Evolutionary conservation across 2,797 vertebrate species (phyloP).

Genomic region (Schizopygopsis pylzovi): DNA sequence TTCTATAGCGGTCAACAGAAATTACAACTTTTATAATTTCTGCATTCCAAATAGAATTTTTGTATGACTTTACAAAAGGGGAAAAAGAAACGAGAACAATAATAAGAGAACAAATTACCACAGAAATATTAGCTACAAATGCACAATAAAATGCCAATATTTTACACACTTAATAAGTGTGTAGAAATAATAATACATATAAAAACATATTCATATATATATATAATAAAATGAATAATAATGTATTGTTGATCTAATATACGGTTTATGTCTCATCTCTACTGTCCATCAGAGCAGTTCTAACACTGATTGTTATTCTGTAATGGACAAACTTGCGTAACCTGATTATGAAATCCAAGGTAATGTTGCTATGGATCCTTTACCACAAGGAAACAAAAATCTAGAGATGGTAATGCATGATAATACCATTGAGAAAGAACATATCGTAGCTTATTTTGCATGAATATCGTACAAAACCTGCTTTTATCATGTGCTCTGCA

Average conservation of each 20-base stretch:
- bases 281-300: conserved; percentile 60
- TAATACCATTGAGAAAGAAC: not conserved
- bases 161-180: too few relatives aligned
- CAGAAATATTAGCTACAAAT: not conserved
- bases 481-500: not conserved
- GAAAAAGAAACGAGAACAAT: too few relatives aligned
- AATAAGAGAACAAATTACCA: not conserved
- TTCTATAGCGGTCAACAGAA: not conserved
- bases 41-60: too few relatives aligned
- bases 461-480: not conserved
- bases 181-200: too few relatives aligned
- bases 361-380: not conserved
- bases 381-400: not conserved
- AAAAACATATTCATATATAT: too few relatives aligned
- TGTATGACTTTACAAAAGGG: too few relatives aligned
- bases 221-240: too few relatives aligned
- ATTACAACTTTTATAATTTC: not conserved
- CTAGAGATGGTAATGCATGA: not conserved
- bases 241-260: too few relatives aligned
- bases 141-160: not conserved
- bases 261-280: conserved; percentile 37
- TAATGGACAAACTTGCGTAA: conserved; percentile 73
- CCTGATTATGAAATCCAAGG: conserved; percentile 56
- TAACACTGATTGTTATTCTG: conserved; percentile 43
- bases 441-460: not conserved